These are phyloP conservation scores for Ceyx melanurus DNA, from an alignment of 2,113 vertebrate species.

Conservation along the genomic window DNA sequence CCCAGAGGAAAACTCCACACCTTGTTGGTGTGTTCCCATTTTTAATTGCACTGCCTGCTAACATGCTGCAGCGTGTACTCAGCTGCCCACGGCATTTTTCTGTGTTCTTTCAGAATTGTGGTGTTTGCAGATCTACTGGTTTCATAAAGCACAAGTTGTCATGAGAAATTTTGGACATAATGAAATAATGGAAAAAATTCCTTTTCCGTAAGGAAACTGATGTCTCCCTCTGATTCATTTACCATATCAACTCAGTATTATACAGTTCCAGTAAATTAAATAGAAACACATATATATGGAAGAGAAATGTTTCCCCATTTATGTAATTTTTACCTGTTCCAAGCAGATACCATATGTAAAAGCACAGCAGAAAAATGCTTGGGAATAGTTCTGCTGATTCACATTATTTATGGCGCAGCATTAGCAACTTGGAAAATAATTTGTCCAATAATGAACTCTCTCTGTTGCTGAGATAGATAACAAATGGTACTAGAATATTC, in stretches of 20 bases:
- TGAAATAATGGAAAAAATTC: too few species aligned
- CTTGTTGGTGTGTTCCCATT: not conserved
- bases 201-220: not conserved
- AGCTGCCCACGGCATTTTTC: not conserved
- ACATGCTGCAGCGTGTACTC: not conserved
- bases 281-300: not conserved
- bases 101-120: not conserved
- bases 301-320: not conserved
- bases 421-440: constrained; percentile 70
- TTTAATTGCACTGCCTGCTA: not conserved
- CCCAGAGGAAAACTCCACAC: not conserved
- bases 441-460: constrained; percentile 70
- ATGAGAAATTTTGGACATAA: not conserved
- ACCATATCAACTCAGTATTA: not conserved
- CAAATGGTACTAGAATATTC: constrained; percentile 35
- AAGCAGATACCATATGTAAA: constrained; percentile 25
- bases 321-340: not conserved
- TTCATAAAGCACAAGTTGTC: not conserved
- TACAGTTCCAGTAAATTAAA: not conserved
- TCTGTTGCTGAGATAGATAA: constrained; percentile 56
- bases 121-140: not conserved
- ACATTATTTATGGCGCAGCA: constrained; percentile 54
- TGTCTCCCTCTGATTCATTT: not conserved
- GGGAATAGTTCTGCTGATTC: constrained; percentile 39
- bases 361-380: constrained; percentile 39